Percentiles rank a stretch among this genome's conserved stretches.
Conservation (phyloP, 2,888 invertebrate genomes). For the Thereva unica region DNA sequence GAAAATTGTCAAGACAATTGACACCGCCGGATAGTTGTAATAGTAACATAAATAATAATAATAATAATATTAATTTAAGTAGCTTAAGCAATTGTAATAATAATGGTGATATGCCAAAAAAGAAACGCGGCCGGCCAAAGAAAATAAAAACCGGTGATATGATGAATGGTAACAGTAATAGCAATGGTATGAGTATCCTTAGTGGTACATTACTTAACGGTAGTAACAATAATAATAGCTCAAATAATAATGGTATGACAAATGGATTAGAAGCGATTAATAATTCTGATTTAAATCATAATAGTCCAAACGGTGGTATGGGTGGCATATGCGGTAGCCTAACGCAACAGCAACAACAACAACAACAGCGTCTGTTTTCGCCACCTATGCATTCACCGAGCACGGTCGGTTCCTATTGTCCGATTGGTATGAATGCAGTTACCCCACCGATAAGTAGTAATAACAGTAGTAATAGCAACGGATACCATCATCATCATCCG, state of each 20-base stretch:
- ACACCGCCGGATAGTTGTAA: conserved; percentile 55
- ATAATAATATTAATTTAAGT: conserved; percentile 24
- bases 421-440: conserved; percentile 38
- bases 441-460: conserved; percentile 32
- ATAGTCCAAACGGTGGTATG: conserved; percentile 30
- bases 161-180: conserved; percentile 11
- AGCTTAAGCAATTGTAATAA: conserved; percentile 18
- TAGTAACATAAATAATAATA: conserved; percentile 21
- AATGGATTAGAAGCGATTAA: conserved; percentile 35
- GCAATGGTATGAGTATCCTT: conserved; percentile 8
- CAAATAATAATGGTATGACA: conserved; percentile 30
- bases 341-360: conserved; percentile 29
- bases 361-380: conserved; percentile 47
- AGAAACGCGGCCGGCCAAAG: conserved; percentile 86
- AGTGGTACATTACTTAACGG: conserved; percentile 14
- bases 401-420: conserved; percentile 42
- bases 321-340: conserved; percentile 2
- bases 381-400: conserved; percentile 54
- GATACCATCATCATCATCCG: conserved; percentile 38
- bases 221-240: conserved; percentile 18
- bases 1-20: conserved; percentile 41
- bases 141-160: conserved; percentile 67
- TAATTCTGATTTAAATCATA: conserved; percentile 29
- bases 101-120: conserved; percentile 71
- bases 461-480: conserved; percentile 28